These are phyloP conservation scores for Papilio protenor DNA, from an alignment of 2,888 invertebrate species.

Conservation along the genomic window DNA sequence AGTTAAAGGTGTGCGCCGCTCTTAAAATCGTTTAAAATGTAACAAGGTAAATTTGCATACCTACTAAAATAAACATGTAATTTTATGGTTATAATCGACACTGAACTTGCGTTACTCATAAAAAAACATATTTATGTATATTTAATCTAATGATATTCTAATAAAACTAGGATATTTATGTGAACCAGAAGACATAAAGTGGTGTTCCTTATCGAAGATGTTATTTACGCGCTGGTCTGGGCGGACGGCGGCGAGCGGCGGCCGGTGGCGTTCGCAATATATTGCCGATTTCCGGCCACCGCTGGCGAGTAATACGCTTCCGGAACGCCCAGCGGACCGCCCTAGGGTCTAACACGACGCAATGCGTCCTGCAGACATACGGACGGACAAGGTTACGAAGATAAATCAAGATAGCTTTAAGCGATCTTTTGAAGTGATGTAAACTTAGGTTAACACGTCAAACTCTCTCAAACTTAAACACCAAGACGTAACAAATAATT, in stretches of 20 bases:
- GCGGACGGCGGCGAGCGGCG: slow-evolving; percentile 46
- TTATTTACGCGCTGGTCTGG: slow-evolving; percentile 67
- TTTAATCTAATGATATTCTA: not conserved
- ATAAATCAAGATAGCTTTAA: not conserved
- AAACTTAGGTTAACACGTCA: not conserved
- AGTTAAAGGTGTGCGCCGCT: no score
- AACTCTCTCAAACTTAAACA: not conserved
- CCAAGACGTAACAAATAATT: not conserved
- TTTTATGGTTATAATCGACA: not conserved
- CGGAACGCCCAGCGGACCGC: slow-evolving; percentile 71
- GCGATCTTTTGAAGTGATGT: not conserved
- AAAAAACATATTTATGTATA: not conserved
- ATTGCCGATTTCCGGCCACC: slow-evolving; percentile 78
- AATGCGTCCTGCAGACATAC: slow-evolving; percentile 37
- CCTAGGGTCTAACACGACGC: slow-evolving; percentile 49
- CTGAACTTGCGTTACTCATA: not conserved
- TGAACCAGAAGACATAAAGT: slow-evolving; percentile 43
- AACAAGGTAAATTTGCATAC: no score
- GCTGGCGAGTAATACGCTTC: slow-evolving; percentile 81
- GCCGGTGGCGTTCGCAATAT: slow-evolving; percentile 70
- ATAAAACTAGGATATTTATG: slow-evolving; percentile 29
- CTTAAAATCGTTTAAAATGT: no score
- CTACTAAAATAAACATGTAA: no score
- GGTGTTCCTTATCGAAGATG: slow-evolving; percentile 60
- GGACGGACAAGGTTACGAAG: slow-evolving; percentile 1